A percentile compares a stretch with the other conserved stretches of the same genome.
phyloP scores from a whole-genome alignment of 2,888 invertebrate species.

The Caenorhabditis macrosperma region DNA sequence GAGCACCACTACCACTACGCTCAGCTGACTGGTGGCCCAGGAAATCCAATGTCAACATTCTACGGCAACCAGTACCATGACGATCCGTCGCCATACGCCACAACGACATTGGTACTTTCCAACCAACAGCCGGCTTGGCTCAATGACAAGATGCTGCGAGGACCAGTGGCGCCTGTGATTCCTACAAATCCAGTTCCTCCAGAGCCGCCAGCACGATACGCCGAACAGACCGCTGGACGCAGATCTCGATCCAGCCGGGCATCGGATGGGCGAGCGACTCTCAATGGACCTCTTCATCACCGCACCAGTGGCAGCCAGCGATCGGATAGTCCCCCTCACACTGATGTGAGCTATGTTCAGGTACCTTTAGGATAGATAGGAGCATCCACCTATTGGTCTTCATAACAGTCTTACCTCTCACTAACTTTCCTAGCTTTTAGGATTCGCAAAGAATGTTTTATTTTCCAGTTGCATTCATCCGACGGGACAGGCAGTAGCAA shows the following conservation, averaged over 20 bases:
- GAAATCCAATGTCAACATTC: constrained; percentile 71
- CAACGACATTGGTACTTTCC: constrained; percentile 78
- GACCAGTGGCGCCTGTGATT: constrained; percentile 68
- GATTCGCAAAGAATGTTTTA: background rate
- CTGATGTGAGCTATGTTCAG: constrained; percentile 77
- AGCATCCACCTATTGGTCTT: background rate
- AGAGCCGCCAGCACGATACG: constrained; percentile 69
- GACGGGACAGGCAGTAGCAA: constrained; percentile 74
- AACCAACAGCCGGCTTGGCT: constrained; percentile 73
- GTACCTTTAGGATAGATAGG: constrained; percentile 58
- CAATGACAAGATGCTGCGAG: constrained; percentile 69
- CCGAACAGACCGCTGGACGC: constrained; percentile 64
- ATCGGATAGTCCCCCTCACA: constrained; percentile 76
- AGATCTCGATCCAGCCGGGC: constrained; percentile 63
- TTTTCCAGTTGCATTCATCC: constrained; percentile 70
- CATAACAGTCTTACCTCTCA: constrained; percentile 22
- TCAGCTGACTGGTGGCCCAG: constrained; percentile 69
- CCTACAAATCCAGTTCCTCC: constrained; percentile 72
- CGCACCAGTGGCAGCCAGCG: constrained; percentile 60
- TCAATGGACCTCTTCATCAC: constrained; percentile 51
- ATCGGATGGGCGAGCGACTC: constrained; percentile 59
- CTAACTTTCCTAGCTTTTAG: background rate
- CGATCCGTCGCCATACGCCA: constrained; percentile 80
- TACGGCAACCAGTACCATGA: constrained; percentile 75
- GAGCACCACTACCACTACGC: constrained; percentile 76